These are phyloP conservation scores for Micromussa lordhowensis DNA, from an alignment of 92 coral and sea anemone species.

Conservation along the genomic window DNA sequence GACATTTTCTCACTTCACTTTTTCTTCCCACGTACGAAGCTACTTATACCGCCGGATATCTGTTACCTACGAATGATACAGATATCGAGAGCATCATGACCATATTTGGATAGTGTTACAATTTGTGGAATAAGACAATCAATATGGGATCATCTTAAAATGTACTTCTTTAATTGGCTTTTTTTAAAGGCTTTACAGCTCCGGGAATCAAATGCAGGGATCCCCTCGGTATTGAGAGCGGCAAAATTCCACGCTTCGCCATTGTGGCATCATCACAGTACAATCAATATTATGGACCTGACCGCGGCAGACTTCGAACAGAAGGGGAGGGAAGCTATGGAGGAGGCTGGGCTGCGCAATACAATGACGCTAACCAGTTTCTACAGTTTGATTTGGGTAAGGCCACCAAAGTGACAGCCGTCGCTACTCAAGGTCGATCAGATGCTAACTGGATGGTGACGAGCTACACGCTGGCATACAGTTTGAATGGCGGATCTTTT, in stretches of 20 bases:
- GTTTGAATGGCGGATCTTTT: constrained; percentile 29
- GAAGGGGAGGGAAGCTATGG: constrained; percentile 59
- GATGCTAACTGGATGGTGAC: constrained; percentile 82
- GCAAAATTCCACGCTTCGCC: constrained; percentile 45
- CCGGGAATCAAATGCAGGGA: constrained; percentile 33
- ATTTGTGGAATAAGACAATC: too few species aligned
- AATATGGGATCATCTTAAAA: not conserved
- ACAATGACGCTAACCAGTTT: constrained; percentile 72
- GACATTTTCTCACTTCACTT: too few species aligned
- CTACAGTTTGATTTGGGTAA: constrained; percentile 77
- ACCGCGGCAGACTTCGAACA: constrained; percentile 68
- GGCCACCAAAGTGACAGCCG: constrained; percentile 63
- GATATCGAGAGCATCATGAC: too few species aligned
- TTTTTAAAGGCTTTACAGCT: constrained; percentile 5
- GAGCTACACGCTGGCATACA: constrained; percentile 68
- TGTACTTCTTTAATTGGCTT: not conserved
- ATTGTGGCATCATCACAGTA: constrained; percentile 71
- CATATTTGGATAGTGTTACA: too few species aligned
- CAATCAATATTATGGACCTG: constrained; percentile 62
- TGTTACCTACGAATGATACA: too few species aligned
- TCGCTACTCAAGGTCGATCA: constrained; percentile 86
- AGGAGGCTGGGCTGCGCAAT: constrained; percentile 88
- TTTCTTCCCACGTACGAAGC: too few species aligned
- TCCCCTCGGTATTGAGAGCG: constrained; percentile 30
- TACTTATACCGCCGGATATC: too few species aligned